Percentiles rank a stretch among this genome's conserved stretches.
phyloP scores from a whole-genome alignment of 2,113 vertebrate genomes.

The Catharus fuscescens region DNA sequence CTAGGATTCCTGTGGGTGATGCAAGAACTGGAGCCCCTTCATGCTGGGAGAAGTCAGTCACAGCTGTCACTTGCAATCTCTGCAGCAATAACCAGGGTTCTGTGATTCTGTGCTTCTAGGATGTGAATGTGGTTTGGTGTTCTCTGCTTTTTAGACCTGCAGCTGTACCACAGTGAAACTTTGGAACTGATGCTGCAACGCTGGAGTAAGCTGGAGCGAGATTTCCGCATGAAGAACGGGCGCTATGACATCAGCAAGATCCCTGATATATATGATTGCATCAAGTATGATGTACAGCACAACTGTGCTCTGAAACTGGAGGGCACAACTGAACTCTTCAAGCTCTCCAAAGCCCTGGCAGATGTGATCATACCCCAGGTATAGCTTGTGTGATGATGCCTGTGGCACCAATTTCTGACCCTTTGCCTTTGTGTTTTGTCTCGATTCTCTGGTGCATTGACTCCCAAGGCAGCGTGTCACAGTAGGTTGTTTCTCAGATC shows the following conservation, averaged over 20 bases:
- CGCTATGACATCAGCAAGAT: conserved; percentile 99
- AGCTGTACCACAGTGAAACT: conserved; percentile 95
- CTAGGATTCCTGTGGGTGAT: not conserved
- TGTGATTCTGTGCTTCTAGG: not conserved
- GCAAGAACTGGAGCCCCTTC: not conserved
- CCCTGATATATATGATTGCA: conserved; percentile 96
- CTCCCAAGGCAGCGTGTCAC: not conserved
- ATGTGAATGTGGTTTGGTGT: not conserved
- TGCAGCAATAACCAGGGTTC: not conserved
- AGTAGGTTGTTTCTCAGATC: not conserved
- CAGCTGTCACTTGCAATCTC: not conserved
- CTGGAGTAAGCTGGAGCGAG: conserved; percentile 94
- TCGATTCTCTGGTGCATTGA: rapidly evolving
- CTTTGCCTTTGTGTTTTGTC: not conserved
- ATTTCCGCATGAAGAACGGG: conserved; percentile 94
- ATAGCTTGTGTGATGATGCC: rapidly evolving
- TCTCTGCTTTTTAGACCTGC: conserved; percentile 80
- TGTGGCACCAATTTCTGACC: not conserved
- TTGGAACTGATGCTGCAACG: conserved; percentile 97
- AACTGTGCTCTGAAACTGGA: conserved; percentile 87
- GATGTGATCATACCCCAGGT: conserved; percentile 98
- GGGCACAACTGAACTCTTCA: conserved; percentile 91
- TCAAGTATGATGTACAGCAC: conserved; percentile 97
- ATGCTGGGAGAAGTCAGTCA: not conserved
- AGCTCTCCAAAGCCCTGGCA: conserved; percentile 89